Conservation (phyloP, 2,888 invertebrate genomes). For the Troglohyphantes excavatus region DNA sequence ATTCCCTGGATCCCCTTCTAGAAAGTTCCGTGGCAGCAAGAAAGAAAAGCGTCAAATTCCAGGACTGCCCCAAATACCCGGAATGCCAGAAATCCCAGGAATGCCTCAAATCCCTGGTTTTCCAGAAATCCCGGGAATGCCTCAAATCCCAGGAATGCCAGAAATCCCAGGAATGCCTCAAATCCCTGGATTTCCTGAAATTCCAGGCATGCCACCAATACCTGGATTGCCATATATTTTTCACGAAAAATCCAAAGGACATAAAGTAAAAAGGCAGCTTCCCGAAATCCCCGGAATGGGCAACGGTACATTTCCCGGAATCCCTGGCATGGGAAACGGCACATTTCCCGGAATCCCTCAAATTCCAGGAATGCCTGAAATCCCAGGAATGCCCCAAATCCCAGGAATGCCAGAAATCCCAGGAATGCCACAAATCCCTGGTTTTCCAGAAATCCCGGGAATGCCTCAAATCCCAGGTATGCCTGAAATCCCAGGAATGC, state of each 20-base stretch:
- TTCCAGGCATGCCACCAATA: conserved; percentile 36
- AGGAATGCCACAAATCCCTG: conserved; percentile 49
- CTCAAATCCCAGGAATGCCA: conserved; percentile 63
- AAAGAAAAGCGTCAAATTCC: conserved; percentile 37
- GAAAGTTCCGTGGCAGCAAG: not conserved
- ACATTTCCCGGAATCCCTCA: not conserved
- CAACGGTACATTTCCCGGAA: not conserved
- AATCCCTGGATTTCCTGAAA: conserved; percentile 45
- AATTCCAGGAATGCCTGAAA: conserved; percentile 38
- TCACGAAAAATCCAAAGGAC: not conserved
- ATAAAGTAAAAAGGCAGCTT: not conserved
- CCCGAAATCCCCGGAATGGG: conserved; percentile 45
- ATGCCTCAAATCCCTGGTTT: conserved; percentile 40
- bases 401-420: conserved; percentile 50
- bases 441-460: conserved; percentile 60
- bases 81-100: conserved; percentile 53
- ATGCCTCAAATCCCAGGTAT: conserved; percentile 51
- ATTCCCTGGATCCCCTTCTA: conserved; percentile 28
- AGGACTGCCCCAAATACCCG: conserved; percentile 47
- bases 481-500: conserved; percentile 41
- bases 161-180: conserved; percentile 36
- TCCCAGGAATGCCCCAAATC: conserved; percentile 47
- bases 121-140: conserved; percentile 45
- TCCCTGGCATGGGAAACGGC: conserved; percentile 9
- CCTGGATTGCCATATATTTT: conserved; percentile 29